Evolutionary conservation across 2,113 vertebrate genomes (phyloP).

Genomic region (Gadus macrocephalus): DNA sequence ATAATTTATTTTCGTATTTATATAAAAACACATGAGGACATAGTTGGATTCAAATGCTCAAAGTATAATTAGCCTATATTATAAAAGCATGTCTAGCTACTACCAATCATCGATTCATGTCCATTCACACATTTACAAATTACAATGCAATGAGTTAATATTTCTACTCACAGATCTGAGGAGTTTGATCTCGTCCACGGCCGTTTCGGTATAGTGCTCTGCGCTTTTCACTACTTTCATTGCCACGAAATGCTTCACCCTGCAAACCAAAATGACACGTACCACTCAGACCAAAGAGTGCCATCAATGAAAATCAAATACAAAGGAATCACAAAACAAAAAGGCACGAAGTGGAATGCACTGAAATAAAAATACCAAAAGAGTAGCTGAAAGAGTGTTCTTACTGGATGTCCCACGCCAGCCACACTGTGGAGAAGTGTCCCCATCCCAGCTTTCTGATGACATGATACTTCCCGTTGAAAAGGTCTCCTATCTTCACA

Average conservation of each 20-base stretch:
- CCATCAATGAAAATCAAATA: conserved; percentile 9
- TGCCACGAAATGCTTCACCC: conserved; percentile 92
- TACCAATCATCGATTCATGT: too few relatives aligned
- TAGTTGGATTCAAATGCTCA: neutral
- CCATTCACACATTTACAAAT: neutral
- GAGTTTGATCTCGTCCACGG: conserved; percentile 94
- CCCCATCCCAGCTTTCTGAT: conserved; percentile 98
- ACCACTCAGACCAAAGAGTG: conserved; percentile 22
- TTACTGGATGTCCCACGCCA: conserved; percentile 97
- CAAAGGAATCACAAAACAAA: conserved; percentile 1
- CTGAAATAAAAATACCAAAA: neutral
- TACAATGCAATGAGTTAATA: neutral
- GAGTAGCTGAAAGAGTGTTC: conserved; percentile 43
- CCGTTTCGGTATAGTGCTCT: conserved; percentile 97
- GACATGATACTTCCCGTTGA: conserved; percentile 93
- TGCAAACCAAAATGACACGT: conserved; percentile 54
- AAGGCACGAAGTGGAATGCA: neutral
- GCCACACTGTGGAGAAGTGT: conserved; percentile 98
- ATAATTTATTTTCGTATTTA: too few relatives aligned
- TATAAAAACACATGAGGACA: neutral
- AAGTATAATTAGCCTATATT: neutral
- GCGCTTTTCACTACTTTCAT: conserved; percentile 99
- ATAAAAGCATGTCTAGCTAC: too few relatives aligned
- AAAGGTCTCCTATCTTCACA: conserved; percentile 96
- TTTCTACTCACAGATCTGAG: conserved; percentile 85